Evolutionary conservation across 2,113 vertebrate species (phyloP), one percentile per base, ranked within the genome.

Genomic region (Thunnus thynnus): DNA sequence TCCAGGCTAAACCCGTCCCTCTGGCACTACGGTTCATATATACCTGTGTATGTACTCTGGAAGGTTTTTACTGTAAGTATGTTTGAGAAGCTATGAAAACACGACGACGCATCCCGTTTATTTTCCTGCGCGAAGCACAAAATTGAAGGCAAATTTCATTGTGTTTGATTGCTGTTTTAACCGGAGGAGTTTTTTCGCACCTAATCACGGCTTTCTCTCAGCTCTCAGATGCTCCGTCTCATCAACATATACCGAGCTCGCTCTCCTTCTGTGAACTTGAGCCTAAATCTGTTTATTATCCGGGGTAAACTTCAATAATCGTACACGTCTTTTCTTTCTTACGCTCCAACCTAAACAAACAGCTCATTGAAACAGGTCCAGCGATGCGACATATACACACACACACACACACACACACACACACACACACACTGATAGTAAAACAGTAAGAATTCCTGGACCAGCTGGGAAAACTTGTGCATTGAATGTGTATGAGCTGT

Each of bases 121-220:
- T 86, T 80, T 62, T 74, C 27, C 41, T 25, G 27, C 12, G 10
- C 46, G 44, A 48, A 55, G 22, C 41, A 13, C 32, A 44, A 67
- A 58, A 82, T 55, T 50, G 55, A 69, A 72, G 47, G 27, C 3
- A 68, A 65, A 76, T 78, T 54, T 71, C 0, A 46, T 56, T 72
- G 30, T 48, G 47, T 86, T 55, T 55, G 66, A 72, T 85, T 82
- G 81, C 69, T 69, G 57, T 78, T 78, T 82, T 56, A 57, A 51
- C 46, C 36, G 5, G 27, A 1, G 27, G 27, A 1, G 27, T 54
- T 9, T 47, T 57, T 54, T 5, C 3, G 5, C 74, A 78, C 63
- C 25, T 30, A 47, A 22, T 65, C 60, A 22, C 14, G 47, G 13
- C 18, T 78, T 13, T 55, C 32, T 64, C 2, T 41, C 36, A 41